Evolutionary conservation across 2,888 invertebrate genomes (phyloP).

Genomic region (Drosophila peninsularis): DNA sequence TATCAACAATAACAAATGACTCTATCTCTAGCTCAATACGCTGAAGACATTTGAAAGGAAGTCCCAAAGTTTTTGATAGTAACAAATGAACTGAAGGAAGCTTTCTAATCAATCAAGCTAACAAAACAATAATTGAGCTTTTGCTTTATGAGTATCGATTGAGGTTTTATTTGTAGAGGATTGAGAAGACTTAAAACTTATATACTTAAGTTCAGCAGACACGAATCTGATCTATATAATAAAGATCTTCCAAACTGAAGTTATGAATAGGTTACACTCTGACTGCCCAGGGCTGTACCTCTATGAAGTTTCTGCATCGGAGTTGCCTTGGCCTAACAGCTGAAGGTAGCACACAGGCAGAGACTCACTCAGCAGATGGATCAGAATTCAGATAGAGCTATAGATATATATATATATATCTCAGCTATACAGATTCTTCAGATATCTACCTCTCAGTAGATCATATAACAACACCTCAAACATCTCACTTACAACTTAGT

Average conservation of each 20-base stretch:
- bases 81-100: slow-evolving; percentile 1
- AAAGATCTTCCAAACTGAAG: too few species aligned
- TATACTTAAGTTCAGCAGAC: neutral
- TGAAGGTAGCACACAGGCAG: too few species aligned
- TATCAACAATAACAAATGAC: slow-evolving; percentile 9
- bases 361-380: neutral
- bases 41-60: slow-evolving; percentile 5
- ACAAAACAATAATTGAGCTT: neutral
- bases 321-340: too few species aligned
- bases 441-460: neutral
- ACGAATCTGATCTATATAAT: too few species aligned
- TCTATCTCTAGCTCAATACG: neutral
- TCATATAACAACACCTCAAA: neutral
- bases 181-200: neutral
- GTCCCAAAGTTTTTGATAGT: neutral
- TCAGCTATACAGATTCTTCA: neutral
- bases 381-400: too few species aligned
- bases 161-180: neutral
- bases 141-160: neutral
- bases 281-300: too few species aligned
- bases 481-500: neutral
- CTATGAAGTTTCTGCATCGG: too few species aligned
- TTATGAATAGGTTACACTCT: too few species aligned
- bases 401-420: neutral
- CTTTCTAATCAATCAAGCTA: slow-evolving; percentile 1